Base-by-base conservation (phyloP, 2,113 vertebrate genomes). In the Semnopithecus entellus region DNA sequence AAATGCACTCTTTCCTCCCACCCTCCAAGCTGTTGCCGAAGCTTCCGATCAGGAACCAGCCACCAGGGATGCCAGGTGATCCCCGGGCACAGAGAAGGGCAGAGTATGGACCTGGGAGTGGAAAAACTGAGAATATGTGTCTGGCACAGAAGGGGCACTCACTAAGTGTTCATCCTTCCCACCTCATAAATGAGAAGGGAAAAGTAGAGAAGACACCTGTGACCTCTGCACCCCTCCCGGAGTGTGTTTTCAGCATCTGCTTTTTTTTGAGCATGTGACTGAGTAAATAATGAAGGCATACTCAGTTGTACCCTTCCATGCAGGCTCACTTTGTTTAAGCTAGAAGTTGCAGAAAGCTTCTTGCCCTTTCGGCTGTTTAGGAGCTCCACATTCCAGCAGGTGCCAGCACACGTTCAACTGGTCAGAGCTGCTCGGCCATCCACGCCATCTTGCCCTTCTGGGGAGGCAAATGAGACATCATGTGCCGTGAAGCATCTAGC, bases 391-490 rank as follows among this genome's bases (percentile, higher is more conserved):
- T 20, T 25, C 48, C 17, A 9, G 12, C 73, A 3, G 73, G 25
- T 18, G 18, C 40, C 2, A 20, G n/a, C 0, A 0, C n/a, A 5
- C 0, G 0, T 78, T 30, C n/a, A 1, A 0, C 59, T 32, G 61
- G 61, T 57, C 61, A 9, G 35, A 59, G 22, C 1, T 0, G 0
- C 84, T 55, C 0, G 0, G 79, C 90, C 75, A 25, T n/a, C 64
- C 11, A 0, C 1, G 3, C 27, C 1, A 0, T 18, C 84, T 92
- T 0, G 0, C 76, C 32, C 61, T 78, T 68, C 52, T 78, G 38
- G 35, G 72, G 80, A 61, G 72, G 88, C 84, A 95, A 93, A 96
- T 88, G 88, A 92, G 80, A 92, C 80, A 61, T 93, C 90, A 66
- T 43, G 50, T 87, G 57, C 70, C 66, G n/a, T 3, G 43, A 83